Evolutionary conservation across 2,888 invertebrate species (phyloP).

Genomic region (Cerastis leucographa): DNA sequence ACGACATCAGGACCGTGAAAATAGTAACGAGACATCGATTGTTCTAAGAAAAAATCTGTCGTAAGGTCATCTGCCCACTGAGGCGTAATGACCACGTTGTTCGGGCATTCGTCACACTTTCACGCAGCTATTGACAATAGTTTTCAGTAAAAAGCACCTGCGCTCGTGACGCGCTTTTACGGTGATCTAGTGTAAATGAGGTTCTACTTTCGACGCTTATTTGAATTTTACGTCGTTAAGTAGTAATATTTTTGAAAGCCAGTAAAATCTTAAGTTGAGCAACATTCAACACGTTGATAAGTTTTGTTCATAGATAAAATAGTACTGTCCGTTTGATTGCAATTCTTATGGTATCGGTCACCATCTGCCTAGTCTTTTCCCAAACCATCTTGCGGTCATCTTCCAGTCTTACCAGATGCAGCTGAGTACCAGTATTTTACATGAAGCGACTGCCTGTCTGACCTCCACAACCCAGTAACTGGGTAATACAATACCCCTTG

Average conservation of each 20-base stretch:
- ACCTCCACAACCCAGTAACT: too few relatives aligned
- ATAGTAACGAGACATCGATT: conserved; percentile 29
- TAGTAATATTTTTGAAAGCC: conserved; percentile 9
- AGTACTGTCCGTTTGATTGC: neutral
- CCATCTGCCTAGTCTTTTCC: too few relatives aligned
- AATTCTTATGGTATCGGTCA: too few relatives aligned
- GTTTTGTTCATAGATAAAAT: neutral
- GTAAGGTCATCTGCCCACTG: conserved; percentile 54
- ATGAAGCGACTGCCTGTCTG: too few relatives aligned
- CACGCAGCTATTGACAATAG: conserved; percentile 42
- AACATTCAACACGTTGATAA: too few relatives aligned
- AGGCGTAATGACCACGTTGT: conserved; percentile 48
- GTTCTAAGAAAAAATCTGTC: conserved; percentile 50
- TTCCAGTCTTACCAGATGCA: too few relatives aligned
- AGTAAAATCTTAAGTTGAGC: neutral
- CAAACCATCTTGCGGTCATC: too few relatives aligned
- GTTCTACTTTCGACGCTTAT: conserved; percentile 29
- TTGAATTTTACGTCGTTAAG: conserved; percentile 10
- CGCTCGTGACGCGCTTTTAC: conserved; percentile 31
- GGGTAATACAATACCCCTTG: too few relatives aligned
- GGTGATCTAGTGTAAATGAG: conserved; percentile 35
- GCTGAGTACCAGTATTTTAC: too few relatives aligned
- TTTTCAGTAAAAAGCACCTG: conserved; percentile 62
- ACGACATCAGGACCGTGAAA: conserved; percentile 32
- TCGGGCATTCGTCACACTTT: conserved; percentile 63